Percentiles rank a stretch among this genome's conserved stretches.
Conservation (phyloP, 2,888 invertebrate species). For the Hirudinaria manillensis region DNA sequence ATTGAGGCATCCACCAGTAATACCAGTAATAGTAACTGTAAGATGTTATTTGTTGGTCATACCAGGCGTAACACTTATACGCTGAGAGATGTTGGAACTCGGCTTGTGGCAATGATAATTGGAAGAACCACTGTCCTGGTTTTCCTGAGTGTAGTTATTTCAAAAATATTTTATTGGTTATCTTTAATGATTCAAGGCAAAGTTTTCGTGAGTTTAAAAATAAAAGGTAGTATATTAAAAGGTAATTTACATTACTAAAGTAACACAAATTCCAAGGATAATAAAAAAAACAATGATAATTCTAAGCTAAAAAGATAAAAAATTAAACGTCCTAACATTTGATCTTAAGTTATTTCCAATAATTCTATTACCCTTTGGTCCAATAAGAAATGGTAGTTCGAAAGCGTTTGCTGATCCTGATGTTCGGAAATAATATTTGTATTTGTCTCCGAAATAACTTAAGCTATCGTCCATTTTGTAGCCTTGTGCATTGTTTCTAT, state of each 20-base stretch:
- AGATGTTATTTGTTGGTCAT: constrained; percentile 6
- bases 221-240: too few relatives aligned
- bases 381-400: constrained; percentile 18
- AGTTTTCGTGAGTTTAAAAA: too few relatives aligned
- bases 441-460: background rate
- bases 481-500: constrained; percentile 27
- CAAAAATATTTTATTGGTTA: too few relatives aligned
- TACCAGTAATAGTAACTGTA: background rate
- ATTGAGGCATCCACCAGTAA: constrained; percentile 12
- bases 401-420: constrained; percentile 15
- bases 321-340: too few relatives aligned
- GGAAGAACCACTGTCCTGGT: constrained; percentile 25
- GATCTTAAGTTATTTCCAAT: too few relatives aligned
- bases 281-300: too few relatives aligned
- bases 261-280: too few relatives aligned
- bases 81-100: background rate
- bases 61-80: constrained; percentile 29
- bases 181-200: too few relatives aligned
- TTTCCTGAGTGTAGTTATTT: background rate
- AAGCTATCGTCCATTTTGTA: constrained; percentile 21
- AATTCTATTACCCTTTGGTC: constrained; percentile 31
- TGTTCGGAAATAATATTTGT: constrained; percentile 21
- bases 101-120: constrained; percentile 3
- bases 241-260: too few relatives aligned
- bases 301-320: too few relatives aligned